phyloP scores from a whole-genome alignment of 1,140 invertebrate genomes.

The Listronotus bonariensis region DNA sequence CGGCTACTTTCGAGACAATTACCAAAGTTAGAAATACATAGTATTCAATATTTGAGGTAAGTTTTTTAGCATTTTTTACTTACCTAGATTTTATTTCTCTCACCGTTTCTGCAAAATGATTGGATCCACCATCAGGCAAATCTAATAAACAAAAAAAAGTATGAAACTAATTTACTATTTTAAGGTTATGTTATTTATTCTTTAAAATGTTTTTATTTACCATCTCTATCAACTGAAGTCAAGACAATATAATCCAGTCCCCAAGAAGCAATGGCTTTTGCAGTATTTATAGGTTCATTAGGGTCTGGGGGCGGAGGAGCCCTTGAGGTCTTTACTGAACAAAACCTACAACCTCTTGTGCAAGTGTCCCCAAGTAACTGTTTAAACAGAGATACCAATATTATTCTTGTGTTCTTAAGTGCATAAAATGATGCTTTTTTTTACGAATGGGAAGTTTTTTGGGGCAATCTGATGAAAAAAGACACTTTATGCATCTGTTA shows the following conservation, averaged over 20 bases:
- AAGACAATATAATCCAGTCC: constrained; percentile 96
- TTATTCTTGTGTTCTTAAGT: too few relatives aligned
- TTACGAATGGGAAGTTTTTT: too few relatives aligned
- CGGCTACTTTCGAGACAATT: too few relatives aligned
- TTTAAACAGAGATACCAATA: constrained; percentile 42
- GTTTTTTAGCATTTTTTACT: constrained; percentile 3
- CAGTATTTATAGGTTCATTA: constrained; percentile 92
- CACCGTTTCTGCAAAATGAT: constrained; percentile 92
- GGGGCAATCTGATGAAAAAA: too few relatives aligned
- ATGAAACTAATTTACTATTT: too few relatives aligned
- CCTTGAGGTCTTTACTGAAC: constrained; percentile 96
- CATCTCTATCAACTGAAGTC: constrained; percentile 97
- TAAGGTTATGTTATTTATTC: too few relatives aligned
- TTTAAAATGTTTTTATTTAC: constrained; percentile 54
- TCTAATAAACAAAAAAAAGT: constrained; percentile 59
- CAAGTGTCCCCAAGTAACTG: constrained; percentile 92
- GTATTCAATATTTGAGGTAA: too few relatives aligned
- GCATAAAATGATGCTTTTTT: too few relatives aligned
- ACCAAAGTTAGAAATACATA: constrained; percentile 42
- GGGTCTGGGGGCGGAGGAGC: constrained; percentile 90
- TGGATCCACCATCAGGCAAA: constrained; percentile 87
- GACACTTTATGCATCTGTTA: too few relatives aligned
- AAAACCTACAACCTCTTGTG: constrained; percentile 93
- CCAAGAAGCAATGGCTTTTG: constrained; percentile 90
- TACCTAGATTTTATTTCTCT: constrained; percentile 74